These are phyloP conservation scores for Trissolcus brochymenae DNA, from an alignment of 2,888 invertebrate species.

Conservation along the genomic window DNA sequence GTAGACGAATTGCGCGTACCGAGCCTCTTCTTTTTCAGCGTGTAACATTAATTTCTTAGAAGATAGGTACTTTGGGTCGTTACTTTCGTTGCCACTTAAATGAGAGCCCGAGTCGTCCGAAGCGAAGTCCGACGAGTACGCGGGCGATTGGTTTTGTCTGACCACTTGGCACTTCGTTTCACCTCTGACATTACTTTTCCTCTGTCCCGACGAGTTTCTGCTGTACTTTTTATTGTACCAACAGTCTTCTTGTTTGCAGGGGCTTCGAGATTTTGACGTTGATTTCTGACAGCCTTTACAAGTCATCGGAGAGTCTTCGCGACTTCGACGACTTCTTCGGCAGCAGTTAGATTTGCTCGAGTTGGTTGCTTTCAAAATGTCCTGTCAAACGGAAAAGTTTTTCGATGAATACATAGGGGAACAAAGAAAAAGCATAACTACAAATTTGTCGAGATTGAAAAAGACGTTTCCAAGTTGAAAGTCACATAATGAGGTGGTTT, in stretches of 20 bases:
- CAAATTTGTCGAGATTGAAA: background rate
- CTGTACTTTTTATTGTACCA: constrained; percentile 45
- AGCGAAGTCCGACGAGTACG: constrained; percentile 33
- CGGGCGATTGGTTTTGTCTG: constrained; percentile 33
- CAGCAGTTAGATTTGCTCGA: constrained; percentile 16
- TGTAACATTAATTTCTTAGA: constrained; percentile 33
- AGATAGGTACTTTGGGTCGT: constrained; percentile 13
- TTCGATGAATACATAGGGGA: background rate
- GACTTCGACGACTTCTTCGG: constrained; percentile 29
- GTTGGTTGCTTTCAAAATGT: constrained; percentile 36
- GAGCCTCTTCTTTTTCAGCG: constrained; percentile 64
- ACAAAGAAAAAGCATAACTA: constrained; percentile 7
- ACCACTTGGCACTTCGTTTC: constrained; percentile 16
- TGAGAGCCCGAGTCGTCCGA: constrained; percentile 38
- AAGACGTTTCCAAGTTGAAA: no score
- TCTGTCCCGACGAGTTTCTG: constrained; percentile 32
- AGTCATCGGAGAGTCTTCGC: constrained; percentile 20
- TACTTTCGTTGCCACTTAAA: constrained; percentile 28
- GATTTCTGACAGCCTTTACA: constrained; percentile 17
- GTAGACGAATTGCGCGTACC: constrained; percentile 75
- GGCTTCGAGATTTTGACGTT: constrained; percentile 30
- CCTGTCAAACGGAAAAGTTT: constrained; percentile 13
- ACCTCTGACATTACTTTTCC: constrained; percentile 18
- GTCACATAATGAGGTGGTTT: no score
- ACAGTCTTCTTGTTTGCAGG: constrained; percentile 45